A percentile compares a stretch with the other conserved stretches of the same genome.
These are phyloP conservation scores for Eurystomus glaucurus DNA, from an alignment of 2,797 vertebrate genomes.

Conservation along the genomic window DNA sequence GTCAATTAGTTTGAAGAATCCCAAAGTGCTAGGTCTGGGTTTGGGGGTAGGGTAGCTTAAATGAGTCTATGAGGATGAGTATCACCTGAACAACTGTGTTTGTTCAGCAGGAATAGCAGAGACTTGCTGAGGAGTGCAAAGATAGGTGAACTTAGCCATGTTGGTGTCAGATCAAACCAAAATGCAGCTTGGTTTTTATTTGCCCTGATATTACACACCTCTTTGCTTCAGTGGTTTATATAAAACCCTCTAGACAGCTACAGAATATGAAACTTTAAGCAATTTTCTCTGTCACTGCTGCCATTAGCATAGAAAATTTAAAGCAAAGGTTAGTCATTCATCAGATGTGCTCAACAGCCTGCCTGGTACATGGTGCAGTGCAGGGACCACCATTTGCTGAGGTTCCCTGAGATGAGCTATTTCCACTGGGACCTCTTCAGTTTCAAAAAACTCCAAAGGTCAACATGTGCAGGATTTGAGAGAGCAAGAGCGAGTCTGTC, in stretches of 20 bases:
- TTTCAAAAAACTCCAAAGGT: not conserved
- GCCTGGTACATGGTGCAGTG: not conserved
- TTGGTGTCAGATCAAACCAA: not conserved
- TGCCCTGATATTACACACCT: not conserved
- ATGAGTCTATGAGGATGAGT: not conserved
- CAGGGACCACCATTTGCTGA: not conserved
- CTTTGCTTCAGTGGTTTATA: conserved; percentile 25
- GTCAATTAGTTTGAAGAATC: not conserved
- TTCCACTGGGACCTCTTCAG: not conserved
- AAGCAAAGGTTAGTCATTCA: not conserved
- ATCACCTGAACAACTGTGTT: not conserved
- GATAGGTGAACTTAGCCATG: not conserved
- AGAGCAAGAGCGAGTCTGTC: not conserved
- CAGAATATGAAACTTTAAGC: conserved; percentile 26
- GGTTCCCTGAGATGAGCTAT: not conserved
- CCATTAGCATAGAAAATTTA: conserved; percentile 8
- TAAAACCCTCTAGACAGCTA: conserved; percentile 19
- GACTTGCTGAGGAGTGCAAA: not conserved
- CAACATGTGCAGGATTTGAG: not conserved
- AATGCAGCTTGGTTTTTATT: not conserved
- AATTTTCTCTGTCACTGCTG: not conserved
- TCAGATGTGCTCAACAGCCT: not conserved
- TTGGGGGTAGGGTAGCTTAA: not conserved
- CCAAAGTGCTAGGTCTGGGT: not conserved
- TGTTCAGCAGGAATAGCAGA: not conserved